phyloP scores from a whole-genome alignment of 2,888 invertebrate genomes.

The Nasonovia ribisnigri region DNA sequence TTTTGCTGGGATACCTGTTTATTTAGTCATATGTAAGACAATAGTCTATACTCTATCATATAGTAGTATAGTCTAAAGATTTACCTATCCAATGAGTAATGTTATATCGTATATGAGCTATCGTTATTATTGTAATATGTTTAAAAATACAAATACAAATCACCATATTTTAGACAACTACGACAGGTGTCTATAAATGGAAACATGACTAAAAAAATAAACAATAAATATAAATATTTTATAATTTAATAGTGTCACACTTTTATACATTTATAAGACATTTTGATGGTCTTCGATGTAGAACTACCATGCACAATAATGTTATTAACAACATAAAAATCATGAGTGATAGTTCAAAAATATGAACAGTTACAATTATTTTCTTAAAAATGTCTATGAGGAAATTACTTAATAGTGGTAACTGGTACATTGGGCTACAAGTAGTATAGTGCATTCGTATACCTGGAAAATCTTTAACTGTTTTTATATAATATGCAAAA shows the following conservation, averaged over 20 bases:
- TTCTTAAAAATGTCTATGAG: not conserved
- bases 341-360: not conserved
- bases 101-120: not conserved
- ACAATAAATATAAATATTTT: not conserved
- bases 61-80: not conserved
- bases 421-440: conserved; percentile 13
- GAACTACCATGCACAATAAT: not conserved
- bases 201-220: not conserved
- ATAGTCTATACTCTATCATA: too few relatives aligned
- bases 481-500: conserved; percentile 10
- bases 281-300: not conserved
- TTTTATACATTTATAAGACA: not conserved
- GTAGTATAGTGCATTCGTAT: not conserved
- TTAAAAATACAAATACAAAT: not conserved
- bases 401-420: not conserved
- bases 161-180: not conserved
- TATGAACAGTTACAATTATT: not conserved
- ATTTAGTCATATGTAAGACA: too few relatives aligned
- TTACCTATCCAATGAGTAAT: not conserved
- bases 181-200: not conserved
- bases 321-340: not conserved
- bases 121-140: not conserved
- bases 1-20: too few relatives aligned
- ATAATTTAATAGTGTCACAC: conserved; percentile 18
- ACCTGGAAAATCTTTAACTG: not conserved